phyloP scores from a whole-genome alignment of 2,888 invertebrate genomes.

The Cheilosia vernalis region DNA sequence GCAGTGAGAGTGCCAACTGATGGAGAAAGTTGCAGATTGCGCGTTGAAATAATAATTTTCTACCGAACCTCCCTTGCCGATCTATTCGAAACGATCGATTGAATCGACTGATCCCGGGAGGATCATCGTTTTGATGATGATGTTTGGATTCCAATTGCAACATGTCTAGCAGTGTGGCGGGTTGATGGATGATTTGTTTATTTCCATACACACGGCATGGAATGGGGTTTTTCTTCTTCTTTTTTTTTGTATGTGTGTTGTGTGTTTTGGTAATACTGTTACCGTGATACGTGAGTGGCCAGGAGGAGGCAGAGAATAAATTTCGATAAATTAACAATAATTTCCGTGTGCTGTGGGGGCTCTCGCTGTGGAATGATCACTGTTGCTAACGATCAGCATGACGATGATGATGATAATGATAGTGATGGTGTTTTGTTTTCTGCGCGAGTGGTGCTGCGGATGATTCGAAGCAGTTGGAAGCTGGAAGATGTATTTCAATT shows the following conservation, averaged over 20 bases:
- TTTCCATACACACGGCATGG: constrained; percentile 55
- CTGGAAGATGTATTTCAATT: constrained; percentile 60
- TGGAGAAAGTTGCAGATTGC: constrained; percentile 62
- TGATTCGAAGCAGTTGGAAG: constrained; percentile 65
- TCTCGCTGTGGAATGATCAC: neutral
- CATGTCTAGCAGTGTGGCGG: constrained; percentile 68
- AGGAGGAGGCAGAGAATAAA: constrained; percentile 61
- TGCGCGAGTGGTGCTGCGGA: constrained; percentile 31
- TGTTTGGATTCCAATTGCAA: constrained; percentile 73
- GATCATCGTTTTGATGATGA: constrained; percentile 68
- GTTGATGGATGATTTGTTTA: constrained; percentile 74
- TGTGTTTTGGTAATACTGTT: constrained; percentile 63
- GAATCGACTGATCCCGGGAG: constrained; percentile 36
- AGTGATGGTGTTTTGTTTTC: constrained; percentile 58
- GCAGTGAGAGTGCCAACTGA: constrained; percentile 46
- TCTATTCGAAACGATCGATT: constrained; percentile 19
- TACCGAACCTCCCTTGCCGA: neutral
- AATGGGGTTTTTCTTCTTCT: constrained; percentile 16
- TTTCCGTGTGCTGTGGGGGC: constrained; percentile 54
- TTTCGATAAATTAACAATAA: constrained; percentile 70
- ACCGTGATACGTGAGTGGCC: constrained; percentile 6
- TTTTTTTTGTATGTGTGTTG: constrained; percentile 21
- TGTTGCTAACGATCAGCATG: constrained; percentile 29
- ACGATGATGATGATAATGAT: constrained; percentile 34
- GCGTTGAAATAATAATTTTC: constrained; percentile 60